Conservation (phyloP, 1,140 invertebrate genomes). For the Hycleus cichorii region DNA sequence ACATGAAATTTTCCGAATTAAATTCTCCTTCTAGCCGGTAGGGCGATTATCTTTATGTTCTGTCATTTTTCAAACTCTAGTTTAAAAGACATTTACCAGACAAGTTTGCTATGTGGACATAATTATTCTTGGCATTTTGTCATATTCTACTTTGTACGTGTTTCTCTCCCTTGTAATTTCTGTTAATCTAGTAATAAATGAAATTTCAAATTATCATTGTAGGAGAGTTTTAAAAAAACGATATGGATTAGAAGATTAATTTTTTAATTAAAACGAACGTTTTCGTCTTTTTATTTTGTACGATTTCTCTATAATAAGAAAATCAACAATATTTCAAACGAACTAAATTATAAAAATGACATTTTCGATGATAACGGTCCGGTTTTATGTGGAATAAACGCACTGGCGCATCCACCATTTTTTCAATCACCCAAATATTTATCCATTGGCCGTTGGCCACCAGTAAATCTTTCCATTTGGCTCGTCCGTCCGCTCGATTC, state of each 20-base stretch:
- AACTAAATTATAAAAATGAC: no score
- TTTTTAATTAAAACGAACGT: no score
- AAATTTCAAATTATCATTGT: constrained; percentile 14
- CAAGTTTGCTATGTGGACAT: constrained; percentile 21
- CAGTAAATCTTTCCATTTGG: constrained; percentile 9
- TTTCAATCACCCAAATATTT: no score
- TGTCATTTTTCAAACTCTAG: constrained; percentile 24
- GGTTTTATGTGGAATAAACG: no score
- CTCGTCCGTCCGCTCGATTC: constrained; percentile 7
- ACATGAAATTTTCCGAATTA: constrained; percentile 19
- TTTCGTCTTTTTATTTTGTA: no score
- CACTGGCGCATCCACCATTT: no score
- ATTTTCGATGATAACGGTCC: not conserved
- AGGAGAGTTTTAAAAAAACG: no score
- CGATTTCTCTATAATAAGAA: no score
- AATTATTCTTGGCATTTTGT: constrained; percentile 23
- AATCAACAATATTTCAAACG: no score
- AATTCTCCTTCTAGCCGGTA: constrained; percentile 22
- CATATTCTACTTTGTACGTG: constrained; percentile 4
- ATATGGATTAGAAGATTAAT: no score
- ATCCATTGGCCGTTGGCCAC: no score
- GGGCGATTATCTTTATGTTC: constrained; percentile 26
- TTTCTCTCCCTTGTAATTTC: not conserved
- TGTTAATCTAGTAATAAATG: constrained; percentile 10
- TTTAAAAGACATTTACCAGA: constrained; percentile 25